Evolutionary conservation across 2,113 vertebrate species (phyloP), one percentile per base, ranked within the genome.

Genomic region (Stigmatopora argus): DNA sequence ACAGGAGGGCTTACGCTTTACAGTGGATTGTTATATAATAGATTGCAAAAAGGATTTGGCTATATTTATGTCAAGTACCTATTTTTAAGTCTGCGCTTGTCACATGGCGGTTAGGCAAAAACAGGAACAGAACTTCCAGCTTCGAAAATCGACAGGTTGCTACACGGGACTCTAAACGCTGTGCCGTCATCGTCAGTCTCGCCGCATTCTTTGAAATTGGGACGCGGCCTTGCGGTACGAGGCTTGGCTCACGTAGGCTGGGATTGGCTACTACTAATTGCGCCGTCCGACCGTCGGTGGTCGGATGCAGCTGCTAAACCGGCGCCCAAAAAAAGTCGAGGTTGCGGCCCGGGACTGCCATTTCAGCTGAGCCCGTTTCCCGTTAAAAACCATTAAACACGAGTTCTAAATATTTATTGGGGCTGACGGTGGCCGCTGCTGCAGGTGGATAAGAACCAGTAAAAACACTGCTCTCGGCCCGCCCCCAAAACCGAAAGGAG

Each of bases 261-360:
- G 85, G 89, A 89, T 86, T 86, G 74, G 80, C 78, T 77, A 55
- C 61, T 45, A 66, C 35, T 49, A 19, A 71, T 71, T 67, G 67
- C 12, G 67, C 82, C 85, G 83, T 83, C 77, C 79, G 63, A 80
- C 73, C 69, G 51, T 64, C 19, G 47, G 83, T 52, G 85, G 84
- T 80, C 81, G 83, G 74, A 80, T 75, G 73, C 83, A 83, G 82
- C 82, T 85, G 84, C 73, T 51, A 72, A 64, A 69, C 75, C 83
- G 77, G 81, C 85, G 82, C 71, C 72, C 66, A 72, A 81, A 81
- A 77, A 70, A 82, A 67, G 71, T 70, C 55, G 49, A 70, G 82
- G 78, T 83, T 78, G 79, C 53, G 73, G 78, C 66, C 62, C 60
- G 73, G 70, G 63, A 64, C 70, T 65, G 53, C 56, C 72, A 71